Percentiles rank a stretch among this genome's conserved stretches.
Conservation (phyloP, 1,140 invertebrate genomes). For the Drosophila fuyamai region DNA sequence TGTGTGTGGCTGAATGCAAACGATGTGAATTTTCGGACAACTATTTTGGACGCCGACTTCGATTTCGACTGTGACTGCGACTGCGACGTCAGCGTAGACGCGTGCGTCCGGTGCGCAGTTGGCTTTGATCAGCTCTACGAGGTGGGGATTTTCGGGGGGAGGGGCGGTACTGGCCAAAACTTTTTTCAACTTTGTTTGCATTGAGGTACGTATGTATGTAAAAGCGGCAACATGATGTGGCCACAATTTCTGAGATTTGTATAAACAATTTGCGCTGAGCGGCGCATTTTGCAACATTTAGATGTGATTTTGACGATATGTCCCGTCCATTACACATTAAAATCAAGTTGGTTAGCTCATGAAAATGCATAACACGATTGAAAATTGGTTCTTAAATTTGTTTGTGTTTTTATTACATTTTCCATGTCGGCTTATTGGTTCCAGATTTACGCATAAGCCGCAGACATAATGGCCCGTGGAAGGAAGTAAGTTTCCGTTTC, state of each 20-base stretch:
- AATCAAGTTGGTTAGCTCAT: neutral
- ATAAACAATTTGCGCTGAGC: constrained; percentile 63
- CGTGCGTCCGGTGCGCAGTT: constrained; percentile 77
- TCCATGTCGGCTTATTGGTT: constrained; percentile 14
- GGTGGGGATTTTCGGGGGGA: neutral
- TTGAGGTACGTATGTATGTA: constrained; percentile 30
- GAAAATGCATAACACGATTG: too few relatives aligned
- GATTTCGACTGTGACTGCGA: constrained; percentile 5
- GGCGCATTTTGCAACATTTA: constrained; percentile 40
- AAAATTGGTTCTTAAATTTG: neutral
- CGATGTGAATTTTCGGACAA: constrained; percentile 70
- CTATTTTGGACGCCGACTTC: constrained; percentile 49
- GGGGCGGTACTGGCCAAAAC: constrained; percentile 1
- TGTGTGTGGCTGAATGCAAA: constrained; percentile 79
- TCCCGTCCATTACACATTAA: neutral
- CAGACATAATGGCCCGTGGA: constrained; percentile 27
- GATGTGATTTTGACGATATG: constrained; percentile 24
- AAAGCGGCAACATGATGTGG: constrained; percentile 36
- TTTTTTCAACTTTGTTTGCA: constrained; percentile 66
- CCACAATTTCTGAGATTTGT: constrained; percentile 57
- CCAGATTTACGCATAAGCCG: constrained; percentile 25
- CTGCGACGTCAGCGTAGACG: constrained; percentile 41
- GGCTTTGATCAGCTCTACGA: constrained; percentile 64
- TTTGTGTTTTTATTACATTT: neutral
- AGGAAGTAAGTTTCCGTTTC: constrained; percentile 43